These are phyloP conservation scores for Hypanus sabinus DNA, from an alignment of 2,113 vertebrate species.

Conservation along the genomic window DNA sequence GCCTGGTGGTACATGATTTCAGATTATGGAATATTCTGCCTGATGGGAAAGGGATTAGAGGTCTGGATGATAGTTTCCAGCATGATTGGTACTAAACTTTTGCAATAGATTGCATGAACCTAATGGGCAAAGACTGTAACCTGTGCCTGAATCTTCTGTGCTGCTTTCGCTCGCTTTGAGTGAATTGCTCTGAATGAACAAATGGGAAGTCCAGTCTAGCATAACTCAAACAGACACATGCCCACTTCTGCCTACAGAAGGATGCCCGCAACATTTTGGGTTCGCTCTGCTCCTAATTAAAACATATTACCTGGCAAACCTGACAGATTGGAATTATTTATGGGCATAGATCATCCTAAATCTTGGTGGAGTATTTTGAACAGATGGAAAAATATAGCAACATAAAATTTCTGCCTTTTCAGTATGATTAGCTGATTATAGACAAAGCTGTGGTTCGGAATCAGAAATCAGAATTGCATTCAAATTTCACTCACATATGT, in stretches of 20 bases:
- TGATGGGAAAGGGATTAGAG: no score
- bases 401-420: neutral
- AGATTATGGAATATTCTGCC: no score
- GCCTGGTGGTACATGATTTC: no score
- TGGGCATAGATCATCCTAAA: neutral
- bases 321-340: neutral
- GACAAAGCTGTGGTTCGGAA: neutral
- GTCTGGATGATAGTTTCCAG: neutral
- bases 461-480: no score
- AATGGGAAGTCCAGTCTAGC: neutral
- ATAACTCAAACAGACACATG: neutral
- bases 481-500: no score
- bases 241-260: neutral
- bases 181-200: neutral
- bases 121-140: neutral
- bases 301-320: neutral
- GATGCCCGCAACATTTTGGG: no score
- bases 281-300: neutral
- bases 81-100: neutral
- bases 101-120: neutral
- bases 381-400: neutral
- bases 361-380: neutral
- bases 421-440: neutral
- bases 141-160: neutral
- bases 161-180: neutral